Evolutionary conservation across 2,888 invertebrate genomes (phyloP).

Genomic region (Platynereis dumerilii): DNA sequence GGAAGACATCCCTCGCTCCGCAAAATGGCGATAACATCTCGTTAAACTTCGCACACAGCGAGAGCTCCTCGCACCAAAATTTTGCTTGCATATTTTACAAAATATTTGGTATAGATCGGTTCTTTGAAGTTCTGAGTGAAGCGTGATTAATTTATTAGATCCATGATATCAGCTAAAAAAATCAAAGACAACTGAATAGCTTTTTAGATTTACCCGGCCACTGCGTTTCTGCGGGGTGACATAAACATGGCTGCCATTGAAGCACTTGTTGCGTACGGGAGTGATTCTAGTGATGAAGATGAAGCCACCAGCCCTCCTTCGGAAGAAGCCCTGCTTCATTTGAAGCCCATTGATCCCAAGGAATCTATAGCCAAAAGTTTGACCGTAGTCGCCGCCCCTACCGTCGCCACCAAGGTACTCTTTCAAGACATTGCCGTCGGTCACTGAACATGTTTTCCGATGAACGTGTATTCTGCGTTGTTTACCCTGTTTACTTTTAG

Average conservation of each 20-base stretch:
- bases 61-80: too few species aligned
- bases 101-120: too few species aligned
- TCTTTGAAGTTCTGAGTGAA: too few species aligned
- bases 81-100: too few species aligned
- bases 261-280: constrained; percentile 77
- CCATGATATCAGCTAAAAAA: too few species aligned
- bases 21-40: too few species aligned
- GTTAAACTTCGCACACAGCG: too few species aligned
- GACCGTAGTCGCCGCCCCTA: constrained; percentile 79
- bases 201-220: too few species aligned
- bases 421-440: too few species aligned
- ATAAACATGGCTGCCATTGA: constrained; percentile 29
- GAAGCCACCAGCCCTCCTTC: constrained; percentile 53
- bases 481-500: not conserved
- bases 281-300: constrained; percentile 75
- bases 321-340: constrained; percentile 48
- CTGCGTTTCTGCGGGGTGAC: constrained; percentile 7
- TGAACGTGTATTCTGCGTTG: not conserved
- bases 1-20: too few species aligned
- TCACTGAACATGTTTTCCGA: not conserved
- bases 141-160: too few species aligned
- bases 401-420: constrained; percentile 76
- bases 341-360: constrained; percentile 44
- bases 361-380: constrained; percentile 40
- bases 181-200: too few species aligned